Base-by-base conservation (phyloP, 1,140 invertebrate species). In the Chelonus insularis region DNA sequence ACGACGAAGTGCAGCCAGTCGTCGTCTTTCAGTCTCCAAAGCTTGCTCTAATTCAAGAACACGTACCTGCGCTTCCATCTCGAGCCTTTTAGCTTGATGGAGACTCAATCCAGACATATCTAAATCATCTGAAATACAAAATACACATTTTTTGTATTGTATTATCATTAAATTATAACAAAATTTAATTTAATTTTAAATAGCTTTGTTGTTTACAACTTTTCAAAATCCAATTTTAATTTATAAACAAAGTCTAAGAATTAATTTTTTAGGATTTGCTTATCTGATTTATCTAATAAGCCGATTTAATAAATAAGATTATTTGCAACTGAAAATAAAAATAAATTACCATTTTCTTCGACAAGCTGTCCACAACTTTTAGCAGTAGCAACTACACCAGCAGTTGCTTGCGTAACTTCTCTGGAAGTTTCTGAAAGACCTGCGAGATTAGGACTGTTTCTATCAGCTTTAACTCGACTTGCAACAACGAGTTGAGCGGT, bases 401-500 rank as follows among this genome's bases (percentile, higher is more conserved):
- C 96, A 1, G 96, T 97, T 16, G 93, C 91, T 71, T 89, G 86
- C 20, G 94, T 95, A 0, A 99, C 96, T 51, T 85, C 85, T 67
- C 91, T 90, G 5, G 94, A 96, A 0, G 96, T 95, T 60, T 87
- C 82, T 0, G 92, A 91, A 39, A 99, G 82, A 50, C 89, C 86
- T 4, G 84, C 70, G 43, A 99, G 81, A 78, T 92, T 93, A 62
- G 82, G 77, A 66, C 94, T 95, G 55, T 89, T 86, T 61, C 89
- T 85, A 62, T 94, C 89, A 2, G 97, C 95, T 75, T 95, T 93
- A 0, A 96, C 94, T 69, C 93, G 87, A 66, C 94, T 97, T 0
- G 97, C 94, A 9, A 98, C 95, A 14, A 98, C 97, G 45, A 99
- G 83, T 79, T 99, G 97, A 32, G 96, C 95, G 3, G 96, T 98